A percentile compares a stretch with the other conserved stretches of the same genome.
phyloP scores from a whole-genome alignment of 30 jellyfish, hydroid and myxozoan species.

The Sanderia malayensis region DNA sequence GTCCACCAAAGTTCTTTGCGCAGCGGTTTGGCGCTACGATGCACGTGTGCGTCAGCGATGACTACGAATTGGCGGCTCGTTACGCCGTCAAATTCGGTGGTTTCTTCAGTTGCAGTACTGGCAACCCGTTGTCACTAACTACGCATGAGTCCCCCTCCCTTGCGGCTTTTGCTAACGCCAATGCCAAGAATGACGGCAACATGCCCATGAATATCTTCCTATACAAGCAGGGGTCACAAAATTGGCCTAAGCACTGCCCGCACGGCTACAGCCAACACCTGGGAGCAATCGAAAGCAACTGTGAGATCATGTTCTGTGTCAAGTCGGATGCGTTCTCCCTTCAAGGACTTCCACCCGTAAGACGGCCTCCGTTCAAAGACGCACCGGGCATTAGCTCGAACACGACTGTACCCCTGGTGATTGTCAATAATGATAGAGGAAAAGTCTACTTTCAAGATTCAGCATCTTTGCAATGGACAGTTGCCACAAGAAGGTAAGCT shows the following conservation, averaged over 20 bases:
- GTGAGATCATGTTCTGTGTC: conserved; percentile 72
- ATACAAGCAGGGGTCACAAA: conserved; percentile 51
- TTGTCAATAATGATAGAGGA: conserved; percentile 63
- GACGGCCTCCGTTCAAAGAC: conserved; percentile 68
- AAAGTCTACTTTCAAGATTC: conserved; percentile 54
- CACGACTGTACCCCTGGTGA: conserved; percentile 69
- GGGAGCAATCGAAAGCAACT: conserved; percentile 61
- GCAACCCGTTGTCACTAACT: conserved; percentile 65
- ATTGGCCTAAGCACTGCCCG: conserved; percentile 78
- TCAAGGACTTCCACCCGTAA: conserved; percentile 55
- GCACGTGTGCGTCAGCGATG: conserved; percentile 76
- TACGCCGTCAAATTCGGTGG: conserved; percentile 69
- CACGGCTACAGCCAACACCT: conserved; percentile 73
- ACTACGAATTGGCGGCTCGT: conserved; percentile 61
- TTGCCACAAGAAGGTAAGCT: conserved; percentile 63
- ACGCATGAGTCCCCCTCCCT: conserved; percentile 32
- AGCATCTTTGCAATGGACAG: conserved; percentile 36
- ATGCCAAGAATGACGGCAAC: background rate
- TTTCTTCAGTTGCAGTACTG: conserved; percentile 66
- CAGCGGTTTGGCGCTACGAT: conserved; percentile 60
- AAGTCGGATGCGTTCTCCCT: conserved; percentile 58
- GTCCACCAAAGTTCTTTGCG: conserved; percentile 76
- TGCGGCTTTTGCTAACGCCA: conserved; percentile 14
- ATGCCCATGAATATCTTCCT: conserved; percentile 37
- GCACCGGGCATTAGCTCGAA: conserved; percentile 54